Conservation (phyloP, 2,113 vertebrate species). For the Chloropsis hardwickii region DNA sequence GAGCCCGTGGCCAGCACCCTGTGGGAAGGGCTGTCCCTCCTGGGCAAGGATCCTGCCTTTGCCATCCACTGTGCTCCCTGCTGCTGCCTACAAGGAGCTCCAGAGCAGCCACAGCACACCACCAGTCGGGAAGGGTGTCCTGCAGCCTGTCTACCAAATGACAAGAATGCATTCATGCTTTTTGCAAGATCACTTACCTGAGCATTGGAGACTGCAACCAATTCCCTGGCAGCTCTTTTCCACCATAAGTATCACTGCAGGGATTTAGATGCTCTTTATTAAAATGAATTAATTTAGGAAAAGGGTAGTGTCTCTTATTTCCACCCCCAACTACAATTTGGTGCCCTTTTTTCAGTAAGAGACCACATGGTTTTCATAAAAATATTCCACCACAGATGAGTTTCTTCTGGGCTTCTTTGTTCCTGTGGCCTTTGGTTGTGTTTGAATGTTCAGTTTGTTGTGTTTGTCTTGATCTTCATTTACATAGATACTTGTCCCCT, state of each 20-base stretch:
- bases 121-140: fast-evolving
- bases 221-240: background rate
- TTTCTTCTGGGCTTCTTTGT: background rate
- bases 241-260: background rate
- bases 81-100: background rate
- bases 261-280: background rate
- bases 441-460: background rate
- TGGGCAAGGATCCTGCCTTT: background rate
- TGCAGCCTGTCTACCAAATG: background rate
- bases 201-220: background rate
- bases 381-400: background rate
- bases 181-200: background rate
- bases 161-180: background rate
- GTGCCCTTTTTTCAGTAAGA: background rate
- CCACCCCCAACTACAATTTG: background rate
- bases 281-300: background rate
- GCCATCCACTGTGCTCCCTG: background rate
- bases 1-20: fast-evolving
- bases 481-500: background rate
- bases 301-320: background rate
- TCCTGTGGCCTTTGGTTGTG: background rate
- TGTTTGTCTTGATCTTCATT: background rate
- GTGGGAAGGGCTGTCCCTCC: background rate
- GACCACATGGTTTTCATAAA: background rate
- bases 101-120: background rate